Evolutionary conservation across 2,113 vertebrate genomes (phyloP), one percentile per base, ranked within the genome.

Genomic region (Hypocryptadius cinnamomeus): DNA sequence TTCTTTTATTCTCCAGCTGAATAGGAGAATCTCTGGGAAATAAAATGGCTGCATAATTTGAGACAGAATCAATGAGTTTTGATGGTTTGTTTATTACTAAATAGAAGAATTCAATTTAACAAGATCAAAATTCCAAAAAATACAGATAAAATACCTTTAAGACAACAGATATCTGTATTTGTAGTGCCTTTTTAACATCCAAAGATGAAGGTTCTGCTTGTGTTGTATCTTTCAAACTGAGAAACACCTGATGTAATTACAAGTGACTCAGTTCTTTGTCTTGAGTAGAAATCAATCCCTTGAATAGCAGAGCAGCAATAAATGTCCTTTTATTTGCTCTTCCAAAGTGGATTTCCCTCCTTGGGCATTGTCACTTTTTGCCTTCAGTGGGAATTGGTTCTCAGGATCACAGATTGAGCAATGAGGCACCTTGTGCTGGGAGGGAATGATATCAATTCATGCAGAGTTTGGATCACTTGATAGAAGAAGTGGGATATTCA

Each of bases 251-350:
- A 48, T 40, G 60, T 9, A 61, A 69, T 71, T 82, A 40, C 28
- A 30, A 85, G 66, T 25, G 71, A 70, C 89, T 91, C 81, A 44
- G 0, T 80, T 85, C 31, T 91, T 69, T 47, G 20, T 84, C 65
- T 89, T 83, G 79, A 83, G 57, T 60, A 88, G 69, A 68, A 96
- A 90, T 84, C 90, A 74, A 56, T 92, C 54, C 44, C 90, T 57
- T 24, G 72, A 86, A 68, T 27, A 86, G 44, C 72, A 65, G 61
- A 68, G 72, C 60, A 79, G 57, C 74, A 79, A 79, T 54, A 88
- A 88, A 73, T 60, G 11, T 27, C 8, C 42, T 40, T 51, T 88
- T 35, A 51, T 68, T 90, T 78, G 69, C n/a, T 48, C 11, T 81
- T 80, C 77, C 57, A 12, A 45, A 82, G 63, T 53, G 54, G 42